Evolutionary conservation across 2,797 vertebrate species (phyloP).

Genomic region (Pyrocephalus nanus): DNA sequence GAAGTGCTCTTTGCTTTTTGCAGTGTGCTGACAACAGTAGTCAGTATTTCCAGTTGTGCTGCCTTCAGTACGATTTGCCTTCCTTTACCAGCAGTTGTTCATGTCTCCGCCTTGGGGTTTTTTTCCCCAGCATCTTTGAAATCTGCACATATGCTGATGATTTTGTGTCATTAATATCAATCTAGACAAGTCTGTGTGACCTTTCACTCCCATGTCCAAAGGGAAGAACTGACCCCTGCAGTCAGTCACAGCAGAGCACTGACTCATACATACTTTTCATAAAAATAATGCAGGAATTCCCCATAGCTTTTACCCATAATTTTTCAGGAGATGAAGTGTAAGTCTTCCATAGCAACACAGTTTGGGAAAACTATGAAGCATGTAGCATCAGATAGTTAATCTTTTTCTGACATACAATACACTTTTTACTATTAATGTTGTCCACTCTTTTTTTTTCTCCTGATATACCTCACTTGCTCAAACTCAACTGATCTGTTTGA

Average conservation of each 20-base stretch:
- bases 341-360: constrained; percentile 42
- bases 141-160: background rate
- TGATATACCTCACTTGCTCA: background rate
- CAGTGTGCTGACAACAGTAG: background rate
- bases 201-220: constrained; percentile 39
- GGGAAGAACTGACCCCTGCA: constrained; percentile 40
- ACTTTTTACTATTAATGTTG: background rate
- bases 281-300: constrained; percentile 58
- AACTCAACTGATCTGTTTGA: background rate
- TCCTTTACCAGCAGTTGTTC: background rate
- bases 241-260: constrained; percentile 29
- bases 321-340: constrained; percentile 40
- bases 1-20: background rate
- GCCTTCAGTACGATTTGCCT: background rate
- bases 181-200: constrained; percentile 40
- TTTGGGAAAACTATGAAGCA: constrained; percentile 30
- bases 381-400: constrained; percentile 31
- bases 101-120: background rate
- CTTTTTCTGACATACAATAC: background rate
- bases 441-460: background rate
- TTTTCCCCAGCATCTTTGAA: background rate
- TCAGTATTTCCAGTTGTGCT: background rate
- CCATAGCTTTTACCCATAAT: constrained; percentile 26
- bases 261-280: constrained; percentile 59
- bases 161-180: constrained; percentile 46